Evolutionary conservation across 2,797 vertebrate genomes (phyloP).

Genomic region (Heliangelus exortis): DNA sequence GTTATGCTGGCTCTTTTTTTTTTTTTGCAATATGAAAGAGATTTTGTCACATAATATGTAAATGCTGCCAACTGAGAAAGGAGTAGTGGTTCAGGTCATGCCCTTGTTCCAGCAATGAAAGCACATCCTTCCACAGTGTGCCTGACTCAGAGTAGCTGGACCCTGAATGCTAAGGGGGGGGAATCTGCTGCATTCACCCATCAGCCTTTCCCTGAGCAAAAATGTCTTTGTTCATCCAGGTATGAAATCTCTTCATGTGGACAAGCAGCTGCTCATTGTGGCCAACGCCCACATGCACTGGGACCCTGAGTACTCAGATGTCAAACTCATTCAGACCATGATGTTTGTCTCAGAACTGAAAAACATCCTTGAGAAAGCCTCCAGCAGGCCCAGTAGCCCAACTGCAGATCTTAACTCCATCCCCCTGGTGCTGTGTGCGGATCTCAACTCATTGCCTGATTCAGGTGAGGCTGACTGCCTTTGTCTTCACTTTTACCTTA

Average conservation of each 20-base stretch:
- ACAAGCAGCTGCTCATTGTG: conserved; percentile 92
- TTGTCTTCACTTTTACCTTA: background rate
- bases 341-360: conserved; percentile 99
- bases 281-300: conserved; percentile 99
- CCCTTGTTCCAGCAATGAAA: background rate
- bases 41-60: background rate
- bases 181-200: background rate
- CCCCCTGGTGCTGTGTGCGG: conserved; percentile 96
- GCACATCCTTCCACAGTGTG: background rate
- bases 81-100: background rate
- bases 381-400: conserved; percentile 83
- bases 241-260: conserved; percentile 85
- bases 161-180: accelerated
- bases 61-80: background rate
- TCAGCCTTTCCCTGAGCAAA: background rate
- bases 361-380: conserved; percentile 92
- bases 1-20: background rate
- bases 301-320: conserved; percentile 98
- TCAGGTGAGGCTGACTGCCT: conserved; percentile 83
- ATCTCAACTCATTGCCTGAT: conserved; percentile 99
- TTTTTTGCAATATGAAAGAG: background rate
- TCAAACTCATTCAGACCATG: conserved; percentile 98
- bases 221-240: conserved; percentile 75
- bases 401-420: conserved; percentile 88
- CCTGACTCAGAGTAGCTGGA: background rate